Evolutionary conservation across 2,797 vertebrate genomes (phyloP).

Genomic region (Scleropages formosus): DNA sequence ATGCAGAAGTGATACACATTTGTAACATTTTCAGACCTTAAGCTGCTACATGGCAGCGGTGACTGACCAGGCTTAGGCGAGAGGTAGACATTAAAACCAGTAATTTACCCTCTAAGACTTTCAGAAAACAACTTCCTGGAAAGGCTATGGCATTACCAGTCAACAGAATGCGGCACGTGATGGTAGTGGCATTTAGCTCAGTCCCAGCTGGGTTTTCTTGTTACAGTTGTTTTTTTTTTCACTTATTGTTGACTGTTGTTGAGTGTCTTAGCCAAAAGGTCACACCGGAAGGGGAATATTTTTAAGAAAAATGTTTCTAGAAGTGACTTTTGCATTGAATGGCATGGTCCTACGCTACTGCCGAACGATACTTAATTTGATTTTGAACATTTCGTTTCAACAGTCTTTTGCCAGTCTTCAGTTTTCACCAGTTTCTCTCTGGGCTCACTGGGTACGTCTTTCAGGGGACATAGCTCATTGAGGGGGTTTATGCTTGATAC

Average conservation of each 20-base stretch:
- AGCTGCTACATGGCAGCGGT: not conserved
- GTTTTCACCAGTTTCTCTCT: not conserved
- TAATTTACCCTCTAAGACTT: not conserved
- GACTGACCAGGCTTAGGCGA: not conserved
- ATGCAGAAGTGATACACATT: not conserved
- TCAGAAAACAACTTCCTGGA: not conserved
- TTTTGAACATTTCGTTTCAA: not conserved
- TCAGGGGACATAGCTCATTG: too few species aligned
- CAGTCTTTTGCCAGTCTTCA: too few species aligned
- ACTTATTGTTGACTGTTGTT: not conserved
- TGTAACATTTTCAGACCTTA: not conserved
- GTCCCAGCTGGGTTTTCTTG: too few species aligned
- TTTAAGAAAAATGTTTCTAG: too few species aligned
- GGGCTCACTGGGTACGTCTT: too few species aligned
- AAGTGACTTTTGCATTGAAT: too few species aligned
- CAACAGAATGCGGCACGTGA: not conserved
- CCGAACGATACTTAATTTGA: too few species aligned
- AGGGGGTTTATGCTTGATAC: not conserved
- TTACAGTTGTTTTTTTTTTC: not conserved
- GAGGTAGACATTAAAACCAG: not conserved
- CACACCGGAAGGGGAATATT: not conserved
- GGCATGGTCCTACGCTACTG: too few species aligned
- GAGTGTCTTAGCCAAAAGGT: not conserved
- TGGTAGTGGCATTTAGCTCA: too few species aligned
- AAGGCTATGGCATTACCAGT: not conserved